Conservation (phyloP, 2,888 invertebrate species). For the Bimastos eiseni region DNA sequence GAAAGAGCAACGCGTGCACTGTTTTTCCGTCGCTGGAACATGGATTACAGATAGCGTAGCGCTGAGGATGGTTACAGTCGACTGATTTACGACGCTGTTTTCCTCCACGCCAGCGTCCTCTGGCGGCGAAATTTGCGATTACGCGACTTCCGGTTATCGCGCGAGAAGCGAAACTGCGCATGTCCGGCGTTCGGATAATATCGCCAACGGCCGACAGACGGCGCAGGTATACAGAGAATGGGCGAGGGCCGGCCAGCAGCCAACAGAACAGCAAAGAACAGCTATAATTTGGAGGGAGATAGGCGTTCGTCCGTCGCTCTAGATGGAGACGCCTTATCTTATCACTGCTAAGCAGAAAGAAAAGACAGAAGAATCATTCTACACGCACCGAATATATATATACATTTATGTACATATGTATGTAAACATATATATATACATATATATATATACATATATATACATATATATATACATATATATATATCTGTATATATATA, state of each 20-base stretch:
- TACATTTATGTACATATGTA: not conserved
- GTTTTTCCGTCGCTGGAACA: not conserved
- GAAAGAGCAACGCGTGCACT: not conserved
- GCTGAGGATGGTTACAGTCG: not conserved
- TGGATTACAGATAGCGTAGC: slow-evolving; percentile 5
- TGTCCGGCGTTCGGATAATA: slow-evolving; percentile 18
- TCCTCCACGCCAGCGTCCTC: not conserved
- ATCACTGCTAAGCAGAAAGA: not conserved
- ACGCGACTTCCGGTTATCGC: slow-evolving; percentile 24
- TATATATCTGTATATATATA: not conserved
- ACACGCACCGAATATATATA: not conserved
- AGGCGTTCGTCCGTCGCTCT: not conserved
- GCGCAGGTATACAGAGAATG: not conserved
- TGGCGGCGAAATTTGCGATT: slow-evolving; percentile 20
- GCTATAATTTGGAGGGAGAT: slow-evolving; percentile 7
- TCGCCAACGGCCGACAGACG: slow-evolving; percentile 23
- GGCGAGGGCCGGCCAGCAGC: not conserved
- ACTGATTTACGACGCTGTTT: slow-evolving; percentile 24
- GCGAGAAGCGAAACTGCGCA: slow-evolving; percentile 14
- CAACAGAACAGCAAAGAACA: slow-evolving; percentile 13
- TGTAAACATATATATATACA: not conserved
- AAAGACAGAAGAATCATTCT: slow-evolving; percentile 14
- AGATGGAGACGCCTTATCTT: slow-evolving; percentile 8
- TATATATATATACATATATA: not conserved
- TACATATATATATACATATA: not conserved